phyloP scores from a whole-genome alignment of 2,797 vertebrate genomes.

The Leptoclinus maculatus region DNA sequence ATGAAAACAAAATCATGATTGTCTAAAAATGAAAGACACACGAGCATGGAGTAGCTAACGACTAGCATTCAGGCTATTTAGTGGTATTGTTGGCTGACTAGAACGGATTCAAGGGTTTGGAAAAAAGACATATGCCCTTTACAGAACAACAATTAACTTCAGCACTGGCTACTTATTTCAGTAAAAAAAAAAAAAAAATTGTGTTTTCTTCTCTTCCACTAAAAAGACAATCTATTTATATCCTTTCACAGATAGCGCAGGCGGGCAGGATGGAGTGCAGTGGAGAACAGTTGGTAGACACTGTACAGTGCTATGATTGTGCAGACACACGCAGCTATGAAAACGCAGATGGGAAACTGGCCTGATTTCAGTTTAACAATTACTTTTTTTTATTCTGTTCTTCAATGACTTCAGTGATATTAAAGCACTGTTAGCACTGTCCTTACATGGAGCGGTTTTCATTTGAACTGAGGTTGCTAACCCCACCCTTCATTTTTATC shows the following conservation, averaged over 20 bases:
- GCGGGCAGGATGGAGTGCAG: constrained; percentile 74
- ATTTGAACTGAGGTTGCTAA: constrained; percentile 39
- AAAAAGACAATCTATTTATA: constrained; percentile 82
- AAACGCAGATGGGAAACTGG: constrained; percentile 68
- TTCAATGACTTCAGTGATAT: constrained; percentile 65
- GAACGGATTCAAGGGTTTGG: constrained; percentile 71
- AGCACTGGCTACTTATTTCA: constrained; percentile 79
- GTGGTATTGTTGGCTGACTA: constrained; percentile 88
- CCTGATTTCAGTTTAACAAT: constrained; percentile 61
- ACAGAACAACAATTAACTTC: constrained; percentile 81
- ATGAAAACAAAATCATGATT: constrained; percentile 89
- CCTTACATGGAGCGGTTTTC: constrained; percentile 53
- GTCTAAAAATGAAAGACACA: constrained; percentile 98
- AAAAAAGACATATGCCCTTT: constrained; percentile 75
- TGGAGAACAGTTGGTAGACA: constrained; percentile 73
- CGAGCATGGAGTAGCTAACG: constrained; percentile 90
- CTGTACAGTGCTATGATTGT: constrained; percentile 84
- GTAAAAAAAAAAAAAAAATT: constrained; percentile 54
- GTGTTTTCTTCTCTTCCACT: constrained; percentile 78
- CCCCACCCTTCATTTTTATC: constrained; percentile 58
- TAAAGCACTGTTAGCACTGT: constrained; percentile 51
- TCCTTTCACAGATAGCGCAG: constrained; percentile 81
- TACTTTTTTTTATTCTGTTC: constrained; percentile 57
- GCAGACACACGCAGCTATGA: constrained; percentile 76
- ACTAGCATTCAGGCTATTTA: constrained; percentile 89